Evolutionary conservation across 2,888 invertebrate species (phyloP), one percentile per base, ranked within the genome.

Genomic region (Cinara cedri): DNA sequence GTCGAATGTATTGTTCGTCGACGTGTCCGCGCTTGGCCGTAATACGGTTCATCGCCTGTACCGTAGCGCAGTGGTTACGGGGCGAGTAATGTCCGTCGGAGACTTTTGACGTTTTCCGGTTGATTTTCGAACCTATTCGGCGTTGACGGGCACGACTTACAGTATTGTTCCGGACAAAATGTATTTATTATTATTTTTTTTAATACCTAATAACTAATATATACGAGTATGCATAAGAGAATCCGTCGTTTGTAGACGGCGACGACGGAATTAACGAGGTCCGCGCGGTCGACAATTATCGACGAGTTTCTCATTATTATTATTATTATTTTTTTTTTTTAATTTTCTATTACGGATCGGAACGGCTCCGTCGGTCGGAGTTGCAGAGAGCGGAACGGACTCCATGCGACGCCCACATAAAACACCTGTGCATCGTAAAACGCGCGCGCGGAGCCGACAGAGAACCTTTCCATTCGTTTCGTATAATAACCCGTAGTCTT

Each of bases 381-480:
- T 57, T 26, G 60, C 34, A 4, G n/a, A 9, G 60, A 34, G 19
- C 10, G n/a, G 16, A 34, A 62, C n/a, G 11, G 60, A 60, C 60
- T 34, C 51, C 26, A 16, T 16, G 68, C 4, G 68, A 70, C 68
- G 68, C 68, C 68, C 68, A 70, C 68, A 70, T 26, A 70, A 70
- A 54, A 54, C 68, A 70, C 54, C 68, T 70, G 68, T 54, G 26
- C 3, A 4, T 3, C 68, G 16, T 54, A 34, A 26, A 66, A 66
- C 16, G 46, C 13, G 8, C 19, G 24, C 68, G n/a, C 1, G 42
- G 6, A n/a, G n/a, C n/a, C n/a, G n/a, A n/a, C n/a, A n/a, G n/a
- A n/a, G n/a, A n/a, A 34, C 13, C 62, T 62, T 62, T 62, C 60
- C 26, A 26, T n/a, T 34, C 26, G 60, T 34, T 34, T 62, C 13